Evolutionary conservation across 2,797 vertebrate species (phyloP).

Genomic region (Cryptoblepharus egeriae): DNA sequence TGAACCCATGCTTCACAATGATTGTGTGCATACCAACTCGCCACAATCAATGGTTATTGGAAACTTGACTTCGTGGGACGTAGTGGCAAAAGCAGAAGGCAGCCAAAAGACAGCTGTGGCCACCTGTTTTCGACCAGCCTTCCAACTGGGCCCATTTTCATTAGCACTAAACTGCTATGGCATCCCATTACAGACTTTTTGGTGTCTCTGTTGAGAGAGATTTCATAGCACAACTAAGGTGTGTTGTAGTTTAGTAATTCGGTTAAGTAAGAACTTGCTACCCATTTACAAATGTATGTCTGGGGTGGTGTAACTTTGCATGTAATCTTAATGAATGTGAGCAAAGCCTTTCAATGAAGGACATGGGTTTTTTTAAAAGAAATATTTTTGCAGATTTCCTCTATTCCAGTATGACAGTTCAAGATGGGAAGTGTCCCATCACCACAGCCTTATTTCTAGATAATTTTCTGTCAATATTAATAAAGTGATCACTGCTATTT

Average conservation of each 20-base stretch:
- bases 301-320: slow-evolving; percentile 55
- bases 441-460: slow-evolving; percentile 52
- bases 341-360: slow-evolving; percentile 56
- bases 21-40: too few relatives aligned
- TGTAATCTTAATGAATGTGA: slow-evolving; percentile 65
- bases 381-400: slow-evolving; percentile 70
- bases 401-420: slow-evolving; percentile 62
- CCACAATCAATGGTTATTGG: too few relatives aligned
- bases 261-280: slow-evolving; percentile 47
- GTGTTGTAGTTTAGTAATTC: slow-evolving; percentile 49
- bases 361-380: slow-evolving; percentile 44
- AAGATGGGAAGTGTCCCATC: slow-evolving; percentile 50
- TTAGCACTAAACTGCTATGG: slow-evolving; percentile 22
- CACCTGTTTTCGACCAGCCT: too few relatives aligned
- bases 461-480: slow-evolving; percentile 59
- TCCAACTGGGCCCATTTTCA: too few relatives aligned
- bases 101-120: too few relatives aligned
- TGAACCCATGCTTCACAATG: too few relatives aligned
- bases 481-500: slow-evolving; percentile 56
- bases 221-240: slow-evolving; percentile 32
- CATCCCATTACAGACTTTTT: slow-evolving; percentile 1
- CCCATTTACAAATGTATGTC: slow-evolving; percentile 64
- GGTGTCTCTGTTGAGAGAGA: slow-evolving; percentile 33
- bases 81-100: too few relatives aligned
- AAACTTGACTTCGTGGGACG: too few relatives aligned